Evolutionary conservation across 2,113 vertebrate species (phyloP).

Genomic region (Strigops habroptila): DNA sequence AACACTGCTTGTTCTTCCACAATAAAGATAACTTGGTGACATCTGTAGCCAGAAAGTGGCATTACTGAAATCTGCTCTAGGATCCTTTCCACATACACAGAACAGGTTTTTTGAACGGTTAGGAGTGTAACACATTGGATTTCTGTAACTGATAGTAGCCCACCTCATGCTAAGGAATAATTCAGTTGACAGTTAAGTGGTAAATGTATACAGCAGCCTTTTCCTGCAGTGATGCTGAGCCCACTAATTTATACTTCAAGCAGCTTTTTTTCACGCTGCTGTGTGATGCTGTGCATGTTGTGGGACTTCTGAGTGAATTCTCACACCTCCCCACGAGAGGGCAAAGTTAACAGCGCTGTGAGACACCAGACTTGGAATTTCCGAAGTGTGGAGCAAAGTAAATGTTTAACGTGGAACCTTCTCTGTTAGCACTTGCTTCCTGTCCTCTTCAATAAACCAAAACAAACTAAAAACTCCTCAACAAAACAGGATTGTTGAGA

Average conservation of each 20-base stretch:
- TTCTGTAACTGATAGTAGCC: not conserved
- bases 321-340: not conserved
- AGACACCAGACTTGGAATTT: not conserved
- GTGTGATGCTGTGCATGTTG: rapidly evolving
- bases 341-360: not conserved
- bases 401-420: not conserved
- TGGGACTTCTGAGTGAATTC: not conserved
- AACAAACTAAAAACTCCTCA: not conserved
- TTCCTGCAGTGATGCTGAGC: not conserved
- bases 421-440: not conserved
- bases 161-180: not conserved
- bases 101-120: not conserved
- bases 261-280: not conserved
- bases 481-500: not conserved
- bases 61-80: not conserved
- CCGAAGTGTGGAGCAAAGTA: not conserved
- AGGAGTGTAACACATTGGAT: not conserved
- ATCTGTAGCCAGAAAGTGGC: not conserved
- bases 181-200: not conserved
- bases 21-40: not conserved
- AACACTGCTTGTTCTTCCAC: not conserved
- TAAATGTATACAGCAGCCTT: not conserved
- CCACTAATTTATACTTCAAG: not conserved
- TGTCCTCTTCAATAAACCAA: not conserved
- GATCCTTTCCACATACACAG: not conserved